Evolutionary conservation across 2,888 invertebrate genomes (phyloP), one percentile per base, ranked within the genome.

Genomic region (Tolmerus cingulatus): DNA sequence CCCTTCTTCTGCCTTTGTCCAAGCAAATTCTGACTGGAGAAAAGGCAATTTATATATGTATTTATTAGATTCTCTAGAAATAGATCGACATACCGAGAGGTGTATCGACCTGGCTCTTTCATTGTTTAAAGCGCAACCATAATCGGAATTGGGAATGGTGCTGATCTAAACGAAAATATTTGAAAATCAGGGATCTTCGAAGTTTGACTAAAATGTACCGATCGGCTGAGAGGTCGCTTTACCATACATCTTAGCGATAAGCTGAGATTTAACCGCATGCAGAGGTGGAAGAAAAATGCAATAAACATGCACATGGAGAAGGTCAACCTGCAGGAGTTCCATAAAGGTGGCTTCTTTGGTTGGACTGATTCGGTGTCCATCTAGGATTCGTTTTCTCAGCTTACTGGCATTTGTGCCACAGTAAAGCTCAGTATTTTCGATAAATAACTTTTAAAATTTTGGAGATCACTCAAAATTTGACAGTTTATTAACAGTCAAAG

Each of bases 231-330:
- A 27, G 43, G 79, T 23, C 51, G 43, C 46, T 43, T 93, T 19
- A 94, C 93, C 94, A 94, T 94, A 89, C 94, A 94, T 4, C 94
- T 92, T 79, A 94, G 92, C 5, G 94, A 93, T 88, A 94, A 93
- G 89, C 93, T 93, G 66, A 94, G 91, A 90, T 94, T 93, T 87
- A 94, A 93, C 9, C 94, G 91, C 90, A 94, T 91, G 76, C 91
- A 90, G 77, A 93, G 90, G 4, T 93, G 92, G 16, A 91, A 89
- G 7, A 91, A 88, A 88, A 92, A 91, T 12, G 91, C 89, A 2
- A 92, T 14, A 57, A 93, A 92, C 27, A 92, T 91, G 87, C 93
- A 92, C 1, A 93, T 84, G 9, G 93, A 91, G 76, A 91, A 92
- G 2, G 91, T 90, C 16, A 93, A 89, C 5, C 93, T 91, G 7